A percentile compares a stretch with the other conserved stretches of the same genome.
phyloP scores from a whole-genome alignment of 2,797 vertebrate genomes.

The Podarcis lilfordi region DNA sequence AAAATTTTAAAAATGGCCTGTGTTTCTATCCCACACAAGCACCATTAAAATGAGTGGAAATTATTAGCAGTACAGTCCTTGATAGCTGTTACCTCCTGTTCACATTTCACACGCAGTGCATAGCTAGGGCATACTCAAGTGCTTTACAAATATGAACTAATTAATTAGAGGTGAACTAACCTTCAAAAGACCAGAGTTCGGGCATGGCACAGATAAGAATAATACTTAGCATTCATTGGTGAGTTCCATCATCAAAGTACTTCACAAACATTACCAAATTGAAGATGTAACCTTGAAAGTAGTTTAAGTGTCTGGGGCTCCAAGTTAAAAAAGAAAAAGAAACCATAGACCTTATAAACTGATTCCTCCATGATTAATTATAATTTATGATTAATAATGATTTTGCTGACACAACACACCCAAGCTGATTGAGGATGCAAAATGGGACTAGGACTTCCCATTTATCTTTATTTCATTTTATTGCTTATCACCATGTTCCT shows the following conservation, averaged over 20 bases:
- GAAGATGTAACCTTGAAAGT: conserved; percentile 9
- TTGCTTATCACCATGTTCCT: neutral
- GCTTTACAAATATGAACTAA: conserved; percentile 18
- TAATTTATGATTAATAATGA: neutral
- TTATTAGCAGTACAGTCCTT: neutral
- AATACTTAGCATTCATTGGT: neutral
- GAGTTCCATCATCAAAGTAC: neutral
- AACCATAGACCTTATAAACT: neutral
- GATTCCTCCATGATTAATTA: neutral
- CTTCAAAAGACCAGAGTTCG: neutral
- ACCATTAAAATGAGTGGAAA: neutral
- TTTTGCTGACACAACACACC: neutral
- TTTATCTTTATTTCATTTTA: neutral
- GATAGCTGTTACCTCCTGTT: neutral
- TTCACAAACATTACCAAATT: conserved; percentile 34
- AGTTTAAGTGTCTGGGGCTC: neutral
- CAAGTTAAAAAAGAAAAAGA: neutral
- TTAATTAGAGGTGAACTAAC: conserved; percentile 16
- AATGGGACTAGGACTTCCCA: neutral
- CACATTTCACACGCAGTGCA: neutral
- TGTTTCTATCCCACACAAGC: neutral
- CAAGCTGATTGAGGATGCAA: neutral
- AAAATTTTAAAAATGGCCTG: too few species aligned
- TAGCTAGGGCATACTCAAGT: conserved; percentile 5
- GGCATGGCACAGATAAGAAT: neutral